Base-by-base conservation (phyloP, 2,888 invertebrate genomes). In the Pseudolycoriella hygida region DNA sequence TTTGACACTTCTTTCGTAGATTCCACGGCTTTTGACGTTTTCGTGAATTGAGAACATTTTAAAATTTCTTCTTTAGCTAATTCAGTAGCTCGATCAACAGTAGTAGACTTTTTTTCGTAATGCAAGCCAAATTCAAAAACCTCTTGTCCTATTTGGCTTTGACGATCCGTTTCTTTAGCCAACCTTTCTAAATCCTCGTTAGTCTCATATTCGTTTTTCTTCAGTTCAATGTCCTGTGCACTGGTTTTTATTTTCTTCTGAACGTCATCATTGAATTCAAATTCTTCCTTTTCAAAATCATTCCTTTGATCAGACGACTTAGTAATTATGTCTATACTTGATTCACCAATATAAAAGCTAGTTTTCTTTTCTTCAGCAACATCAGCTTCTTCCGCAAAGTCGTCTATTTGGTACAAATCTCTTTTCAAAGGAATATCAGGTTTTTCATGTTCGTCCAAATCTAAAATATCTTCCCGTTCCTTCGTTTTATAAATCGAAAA, bases 311-410 rank as follows among this genome's bases (percentile, higher is more conserved):
- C 25, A 17, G 58, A 54, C 2, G 63, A 60, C 50, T 61, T 64
- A 2, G 50, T 60, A 20, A 66, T 66, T 1, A 66, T 56, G 54
- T 66, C 63, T 2, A 55, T 55, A 44, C 64, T 64, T 2, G 63
- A 64, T 50, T 66, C 66, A 1, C 66, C 66, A 38, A 66, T 66
- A 46, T 65, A 66, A 41, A 66, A 50, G 12, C 43, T 45, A 10
- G 48, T 41, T 14, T 37, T 14, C 12, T 17, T 32, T n/a, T 45
- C 40, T 6, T 3, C 3, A 5, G 2, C 17, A 14, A 17, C 41
- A 3, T 45, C 17, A 12, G 14, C 12, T n/a, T 40, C 32, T n/a
- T 38, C 20, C 15, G 17, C 18, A 25, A 14, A 19, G 20, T 30
- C 32, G 8, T 44, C 40, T 15, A 34, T 34, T 34, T 34, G 4